Evolutionary conservation across 2,113 vertebrate genomes (phyloP).

Genomic region (Heptranchias perlo): DNA sequence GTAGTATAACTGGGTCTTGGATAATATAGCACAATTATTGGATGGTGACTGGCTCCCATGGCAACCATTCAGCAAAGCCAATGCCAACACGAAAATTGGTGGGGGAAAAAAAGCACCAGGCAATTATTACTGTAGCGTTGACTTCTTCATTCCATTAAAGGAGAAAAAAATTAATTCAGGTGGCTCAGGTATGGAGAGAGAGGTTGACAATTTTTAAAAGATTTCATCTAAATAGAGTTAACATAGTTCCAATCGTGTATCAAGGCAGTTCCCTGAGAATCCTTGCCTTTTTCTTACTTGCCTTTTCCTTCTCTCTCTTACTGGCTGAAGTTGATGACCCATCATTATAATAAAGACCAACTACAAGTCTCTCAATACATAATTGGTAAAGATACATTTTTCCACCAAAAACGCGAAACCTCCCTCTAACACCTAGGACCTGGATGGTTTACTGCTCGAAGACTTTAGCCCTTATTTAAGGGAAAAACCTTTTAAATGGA

Average conservation of each 20-base stretch:
- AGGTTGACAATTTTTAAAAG: too few relatives aligned
- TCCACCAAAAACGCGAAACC: not conserved
- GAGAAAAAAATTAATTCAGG: too few relatives aligned
- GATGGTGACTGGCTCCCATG: not conserved
- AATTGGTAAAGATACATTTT: not conserved
- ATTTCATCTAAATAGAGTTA: too few relatives aligned
- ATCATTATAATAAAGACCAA: not conserved
- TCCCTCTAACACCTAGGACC: not conserved
- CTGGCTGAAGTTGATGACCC: not conserved
- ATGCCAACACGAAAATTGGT: not conserved
- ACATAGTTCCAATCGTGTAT: too few relatives aligned
- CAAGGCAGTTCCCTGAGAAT: too few relatives aligned
- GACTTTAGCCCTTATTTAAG: not conserved
- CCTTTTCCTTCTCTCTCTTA: not conserved
- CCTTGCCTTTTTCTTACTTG: too few relatives aligned
- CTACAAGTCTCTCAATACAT: not conserved
- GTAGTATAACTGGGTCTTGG: not conserved
- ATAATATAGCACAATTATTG: not conserved
- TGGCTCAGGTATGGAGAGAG: too few relatives aligned
- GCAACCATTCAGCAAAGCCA: not conserved
- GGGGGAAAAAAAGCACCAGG: not conserved
- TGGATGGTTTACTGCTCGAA: not conserved
- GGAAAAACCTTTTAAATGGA: not conserved
- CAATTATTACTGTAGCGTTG: not conserved
- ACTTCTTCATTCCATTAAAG: not conserved